These are phyloP conservation scores for Leptinotarsa texana DNA, from an alignment of 1,140 invertebrate species.

Conservation along the genomic window DNA sequence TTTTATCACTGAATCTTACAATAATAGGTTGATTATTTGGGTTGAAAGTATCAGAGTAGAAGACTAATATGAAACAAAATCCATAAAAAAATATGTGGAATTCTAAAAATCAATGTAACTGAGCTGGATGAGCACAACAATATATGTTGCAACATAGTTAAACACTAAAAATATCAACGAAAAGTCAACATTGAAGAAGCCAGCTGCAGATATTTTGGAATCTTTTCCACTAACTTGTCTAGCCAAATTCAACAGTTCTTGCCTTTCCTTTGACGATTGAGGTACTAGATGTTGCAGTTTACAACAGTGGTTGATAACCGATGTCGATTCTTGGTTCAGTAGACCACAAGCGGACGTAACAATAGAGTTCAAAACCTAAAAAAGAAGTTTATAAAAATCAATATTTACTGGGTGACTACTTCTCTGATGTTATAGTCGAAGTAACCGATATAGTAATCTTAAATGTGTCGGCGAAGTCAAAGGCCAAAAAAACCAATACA, in stretches of 20 bases:
- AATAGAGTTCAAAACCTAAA: constrained; percentile 24
- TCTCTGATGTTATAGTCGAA: no score
- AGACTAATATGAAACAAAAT: no score
- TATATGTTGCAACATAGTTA: constrained; percentile 28
- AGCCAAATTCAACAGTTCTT: constrained; percentile 23
- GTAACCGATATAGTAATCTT: no score
- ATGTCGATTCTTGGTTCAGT: constrained; percentile 18
- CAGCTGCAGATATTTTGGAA: constrained; percentile 25
- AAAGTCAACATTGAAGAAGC: constrained; percentile 32
- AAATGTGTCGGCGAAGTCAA: no score
- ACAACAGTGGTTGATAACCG: constrained; percentile 20
- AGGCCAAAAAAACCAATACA: no score
- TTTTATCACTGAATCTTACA: no score
- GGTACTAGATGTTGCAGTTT: constrained; percentile 24
- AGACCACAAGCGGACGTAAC: constrained; percentile 21
- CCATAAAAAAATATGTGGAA: no score
- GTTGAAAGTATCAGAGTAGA: no score
- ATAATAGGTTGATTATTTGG: no score
- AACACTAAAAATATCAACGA: constrained; percentile 27
- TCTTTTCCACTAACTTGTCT: constrained; percentile 19
- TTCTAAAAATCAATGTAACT: constrained; percentile 30
- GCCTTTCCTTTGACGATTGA: constrained; percentile 14
- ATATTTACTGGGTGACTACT: neutral
- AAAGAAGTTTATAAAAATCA: neutral
- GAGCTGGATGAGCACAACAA: constrained; percentile 32